Evolutionary conservation across 1,140 invertebrate species (phyloP), one percentile per base, ranked within the genome.

Genomic region (Ostrea denselamellosa): DNA sequence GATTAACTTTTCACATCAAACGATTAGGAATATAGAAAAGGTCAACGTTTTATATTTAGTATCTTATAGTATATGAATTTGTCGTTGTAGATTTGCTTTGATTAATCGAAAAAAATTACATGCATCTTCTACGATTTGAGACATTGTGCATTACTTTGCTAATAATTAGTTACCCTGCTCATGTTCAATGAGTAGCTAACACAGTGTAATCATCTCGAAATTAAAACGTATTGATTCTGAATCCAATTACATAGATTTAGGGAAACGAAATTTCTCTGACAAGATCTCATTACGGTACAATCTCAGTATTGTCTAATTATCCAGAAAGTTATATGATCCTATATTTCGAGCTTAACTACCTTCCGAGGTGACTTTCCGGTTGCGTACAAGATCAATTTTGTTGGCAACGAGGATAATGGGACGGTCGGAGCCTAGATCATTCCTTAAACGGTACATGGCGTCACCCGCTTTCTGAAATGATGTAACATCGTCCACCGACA

Each of bases 311-410:
- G 28, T 77, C 68, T 34, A 5, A 12, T 28, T 22, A 77, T 77
- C 68, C 68, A 34, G 68, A 77, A 77, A 77, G 12, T 28, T 5
- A 62, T 62, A 62, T 62, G 56, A 62, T 62, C 17, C 12, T 77
- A 77, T 77, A 77, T 77, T 17, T 9, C 25, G 22, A 77, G 28
- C 25, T 77, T 22, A 86, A 53, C 96, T 95, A 98, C 98, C 98
- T 96, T 98, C 97, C n/a, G 96, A 97, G 52, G 97, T 96, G 62
- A 99, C 97, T 44, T 96, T 96, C 87, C 98, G 96, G 81, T 97
- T 97, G 87, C 98, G 95, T 54, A 97, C 98, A 51, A 99, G 96
- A 95, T 99, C 98, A 19, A 97, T 97, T 95, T 99, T 99, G 95
- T 99, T 99, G 4, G 97, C 98, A 0, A 99, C 98, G 2, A 99